Conservation (phyloP, 2,797 vertebrate genomes). For the Typhlichthys subterraneus region DNA sequence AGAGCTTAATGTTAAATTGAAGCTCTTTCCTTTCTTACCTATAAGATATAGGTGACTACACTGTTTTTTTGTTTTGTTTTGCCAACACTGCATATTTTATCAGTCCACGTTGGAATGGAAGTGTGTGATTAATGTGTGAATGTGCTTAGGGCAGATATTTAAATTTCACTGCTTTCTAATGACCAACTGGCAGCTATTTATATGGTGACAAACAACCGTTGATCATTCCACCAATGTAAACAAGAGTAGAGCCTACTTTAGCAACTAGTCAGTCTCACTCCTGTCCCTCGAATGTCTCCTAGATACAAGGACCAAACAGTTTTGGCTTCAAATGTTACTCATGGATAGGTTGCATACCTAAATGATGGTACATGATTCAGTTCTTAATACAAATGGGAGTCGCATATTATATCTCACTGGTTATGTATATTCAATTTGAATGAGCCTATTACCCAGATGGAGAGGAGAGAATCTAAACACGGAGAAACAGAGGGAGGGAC, state of each 20-base stretch:
- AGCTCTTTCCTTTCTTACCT: no score
- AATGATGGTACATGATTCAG: conserved; percentile 12
- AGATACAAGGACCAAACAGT: conserved; percentile 4
- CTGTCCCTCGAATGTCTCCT: conserved; percentile 29
- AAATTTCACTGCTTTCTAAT: conserved; percentile 53
- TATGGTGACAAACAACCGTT: conserved; percentile 37
- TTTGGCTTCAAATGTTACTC: conserved; percentile 28
- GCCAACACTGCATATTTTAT: no score
- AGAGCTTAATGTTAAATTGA: no score
- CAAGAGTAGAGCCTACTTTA: conserved; percentile 55
- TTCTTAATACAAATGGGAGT: conserved; percentile 7
- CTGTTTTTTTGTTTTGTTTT: no score
- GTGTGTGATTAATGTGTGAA: conserved; percentile 47
- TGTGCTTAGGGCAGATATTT: conserved; percentile 44
- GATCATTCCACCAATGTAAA: conserved; percentile 67
- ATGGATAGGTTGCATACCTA: conserved; percentile 28
- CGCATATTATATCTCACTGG: not conserved
- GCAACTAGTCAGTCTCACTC: conserved; percentile 44
- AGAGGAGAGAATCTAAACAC: not conserved
- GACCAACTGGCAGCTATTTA: conserved; percentile 68
- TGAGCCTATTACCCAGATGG: not conserved
- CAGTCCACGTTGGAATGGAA: conserved; percentile 29
- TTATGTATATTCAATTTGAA: not conserved
- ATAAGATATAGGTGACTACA: no score
- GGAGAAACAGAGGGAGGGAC: conserved; percentile 37